Evolutionary conservation across 1,140 invertebrate genomes (phyloP), one percentile per base, ranked within the genome.

Genomic region (Phymorhynchus buccinoides): DNA sequence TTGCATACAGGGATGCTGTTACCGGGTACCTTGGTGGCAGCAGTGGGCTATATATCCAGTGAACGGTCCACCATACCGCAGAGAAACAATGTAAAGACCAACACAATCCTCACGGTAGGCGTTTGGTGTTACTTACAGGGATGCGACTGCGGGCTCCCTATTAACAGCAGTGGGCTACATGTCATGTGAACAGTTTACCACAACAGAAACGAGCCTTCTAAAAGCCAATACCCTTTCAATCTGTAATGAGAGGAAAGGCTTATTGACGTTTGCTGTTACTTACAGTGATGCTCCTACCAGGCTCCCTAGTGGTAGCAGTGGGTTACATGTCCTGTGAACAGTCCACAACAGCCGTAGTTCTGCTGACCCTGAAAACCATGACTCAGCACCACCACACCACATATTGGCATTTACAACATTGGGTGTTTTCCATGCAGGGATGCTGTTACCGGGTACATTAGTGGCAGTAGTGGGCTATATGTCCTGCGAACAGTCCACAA

Each of bases 361-460:
- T 97, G 1, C 96, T 96, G 94, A 96, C 96, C 0, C 90, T 96
- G 1, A n/a, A n/a, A n/a, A n/a, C n/a, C n/a, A n/a, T n/a, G n/a
- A n/a, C n/a, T n/a, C n/a, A n/a, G n/a, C n/a, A n/a, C n/a, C n/a
- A n/a, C n/a, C n/a, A n/a, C n/a, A n/a, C n/a, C n/a, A n/a, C n/a
- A n/a, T n/a, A n/a, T n/a, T n/a, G n/a, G n/a, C n/a, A n/a, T n/a
- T n/a, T n/a, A n/a, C n/a, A n/a, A n/a, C n/a, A n/a, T n/a, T n/a
- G n/a, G n/a, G n/a, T n/a, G n/a, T n/a, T n/a, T n/a, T n/a, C n/a
- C n/a, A n/a, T 84, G 37, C 77, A 90, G 89, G 90, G 44, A 87
- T 88, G 82, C 44, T 90, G n/a, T 83, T 89, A 41, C 90, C 91
- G 27, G 91, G 88, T 18, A 39, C 88, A 18, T 88, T 92, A 71